Conservation (phyloP, 2,888 invertebrate species). For the Ischnura elegans region DNA sequence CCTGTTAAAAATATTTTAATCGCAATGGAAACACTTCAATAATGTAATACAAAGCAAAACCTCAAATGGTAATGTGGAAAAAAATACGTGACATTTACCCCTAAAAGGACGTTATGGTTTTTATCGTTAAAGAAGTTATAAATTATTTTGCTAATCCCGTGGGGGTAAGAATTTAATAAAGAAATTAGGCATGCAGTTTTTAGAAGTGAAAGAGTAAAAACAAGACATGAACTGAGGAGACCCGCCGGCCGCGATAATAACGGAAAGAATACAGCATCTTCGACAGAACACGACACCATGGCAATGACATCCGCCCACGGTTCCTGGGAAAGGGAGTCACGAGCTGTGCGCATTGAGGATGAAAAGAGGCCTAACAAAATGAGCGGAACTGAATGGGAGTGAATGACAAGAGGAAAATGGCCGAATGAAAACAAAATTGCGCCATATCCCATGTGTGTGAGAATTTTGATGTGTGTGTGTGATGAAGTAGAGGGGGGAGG, state of each 20-base stretch:
- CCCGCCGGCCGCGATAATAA: background rate
- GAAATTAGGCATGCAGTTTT: too few relatives aligned
- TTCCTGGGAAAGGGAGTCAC: background rate
- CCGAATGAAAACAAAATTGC: slow-evolving; percentile 60
- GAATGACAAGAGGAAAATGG: slow-evolving; percentile 10
- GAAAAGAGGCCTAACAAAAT: background rate
- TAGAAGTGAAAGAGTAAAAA: too few relatives aligned
- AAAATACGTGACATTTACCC: too few relatives aligned
- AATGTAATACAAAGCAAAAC: too few relatives aligned
- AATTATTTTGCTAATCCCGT: too few relatives aligned
- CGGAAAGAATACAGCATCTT: background rate
- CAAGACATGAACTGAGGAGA: background rate
- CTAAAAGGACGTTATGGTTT: too few relatives aligned
- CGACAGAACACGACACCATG: background rate
- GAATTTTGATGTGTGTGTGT: background rate
- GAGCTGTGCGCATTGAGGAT: too few relatives aligned
- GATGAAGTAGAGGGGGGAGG: slow-evolving; percentile 1
- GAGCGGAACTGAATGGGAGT: slow-evolving; percentile 36
- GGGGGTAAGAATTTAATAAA: too few relatives aligned
- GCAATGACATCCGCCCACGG: background rate
- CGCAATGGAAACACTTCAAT: too few relatives aligned
- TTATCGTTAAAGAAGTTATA: too few relatives aligned
- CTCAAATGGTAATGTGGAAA: too few relatives aligned
- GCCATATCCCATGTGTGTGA: background rate
- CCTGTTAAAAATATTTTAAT: too few relatives aligned